Evolutionary conservation across 92 coral and sea anemone species (phyloP), one percentile per base, ranked within the genome.

Genomic region (Galaxea fascicularis): DNA sequence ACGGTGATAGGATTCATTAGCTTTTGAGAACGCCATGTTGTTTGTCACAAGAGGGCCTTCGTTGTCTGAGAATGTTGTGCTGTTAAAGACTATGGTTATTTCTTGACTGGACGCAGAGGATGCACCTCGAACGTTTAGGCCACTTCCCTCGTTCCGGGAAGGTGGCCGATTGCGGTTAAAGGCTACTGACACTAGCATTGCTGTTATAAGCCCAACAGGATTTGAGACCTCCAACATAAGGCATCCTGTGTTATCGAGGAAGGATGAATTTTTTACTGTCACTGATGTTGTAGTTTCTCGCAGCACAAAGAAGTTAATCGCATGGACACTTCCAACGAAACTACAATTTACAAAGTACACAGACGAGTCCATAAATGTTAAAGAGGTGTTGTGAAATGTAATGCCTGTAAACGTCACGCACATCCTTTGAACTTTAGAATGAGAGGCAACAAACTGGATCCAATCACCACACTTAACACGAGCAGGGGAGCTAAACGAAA

Each of bases 291-390:
- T 21, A 20, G 10, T 67, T 51, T 67, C 21, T 31, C 20, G 30
- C 24, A 6, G 16, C 22, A 18, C 16, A 7, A 53, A 4, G 5
- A 30, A 27, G 2, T 66, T 26, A 28, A 80, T 5, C 8, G 85
- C 66, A 49, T 52, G 14, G 15, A 52, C 29, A 15, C 75, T 68
- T 51, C n/a, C 66, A 13, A 16, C 18, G 29, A 80, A 80, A 22
- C 21, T 29, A n/a, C 85, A 80, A 8, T 80, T 52, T 13, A 20
- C 76, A 80, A 80, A 80, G 21, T 20, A 67, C 24, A 67, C 85
- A 10, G 65, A 51, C 10, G 76, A 49, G 31, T 80, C 76, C 39
- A 51, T 53, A 31, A 80, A 67, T 9, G 47, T 21, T 54, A 67
- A 51, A 14, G 85, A 80, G 2, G 85, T 80, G 16, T 80, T 80